Conservation (phyloP, 2,797 vertebrate genomes). For the Lepilemur septentrionalis region DNA sequence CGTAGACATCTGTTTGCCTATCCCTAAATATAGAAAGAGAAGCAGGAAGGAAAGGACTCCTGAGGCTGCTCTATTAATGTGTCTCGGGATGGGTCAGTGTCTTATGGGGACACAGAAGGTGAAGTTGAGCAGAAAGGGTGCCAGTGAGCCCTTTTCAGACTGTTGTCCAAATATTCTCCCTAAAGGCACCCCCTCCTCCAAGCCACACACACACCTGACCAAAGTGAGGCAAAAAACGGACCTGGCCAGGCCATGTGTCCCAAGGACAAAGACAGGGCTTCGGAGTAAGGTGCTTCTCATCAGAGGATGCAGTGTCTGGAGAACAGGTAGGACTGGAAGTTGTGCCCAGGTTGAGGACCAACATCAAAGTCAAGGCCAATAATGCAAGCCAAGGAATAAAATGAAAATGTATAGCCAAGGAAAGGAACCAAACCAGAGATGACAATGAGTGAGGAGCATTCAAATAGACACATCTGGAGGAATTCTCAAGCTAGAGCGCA, state of each 20-base stretch:
- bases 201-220: neutral
- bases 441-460: neutral
- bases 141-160: neutral
- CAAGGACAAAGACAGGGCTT: neutral
- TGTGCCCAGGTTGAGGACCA: neutral
- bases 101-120: neutral
- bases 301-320: neutral
- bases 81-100: neutral
- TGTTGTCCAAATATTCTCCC: neutral
- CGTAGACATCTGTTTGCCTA: neutral
- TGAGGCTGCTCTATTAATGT: neutral
- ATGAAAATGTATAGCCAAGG: neutral
- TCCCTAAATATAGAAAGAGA: neutral
- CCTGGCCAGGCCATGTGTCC: neutral
- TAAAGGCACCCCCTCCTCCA: neutral
- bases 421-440: constrained; percentile 2
- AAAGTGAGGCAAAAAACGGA: neutral
- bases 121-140: neutral
- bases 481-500: neutral
- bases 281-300: neutral
- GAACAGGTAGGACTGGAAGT: neutral
- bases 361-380: neutral
- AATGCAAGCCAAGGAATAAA: neutral
- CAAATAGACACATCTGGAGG: neutral
- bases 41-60: neutral